These are phyloP conservation scores for Zaprionus lineosus DNA, from an alignment of 2,888 invertebrate genomes.

Conservation along the genomic window DNA sequence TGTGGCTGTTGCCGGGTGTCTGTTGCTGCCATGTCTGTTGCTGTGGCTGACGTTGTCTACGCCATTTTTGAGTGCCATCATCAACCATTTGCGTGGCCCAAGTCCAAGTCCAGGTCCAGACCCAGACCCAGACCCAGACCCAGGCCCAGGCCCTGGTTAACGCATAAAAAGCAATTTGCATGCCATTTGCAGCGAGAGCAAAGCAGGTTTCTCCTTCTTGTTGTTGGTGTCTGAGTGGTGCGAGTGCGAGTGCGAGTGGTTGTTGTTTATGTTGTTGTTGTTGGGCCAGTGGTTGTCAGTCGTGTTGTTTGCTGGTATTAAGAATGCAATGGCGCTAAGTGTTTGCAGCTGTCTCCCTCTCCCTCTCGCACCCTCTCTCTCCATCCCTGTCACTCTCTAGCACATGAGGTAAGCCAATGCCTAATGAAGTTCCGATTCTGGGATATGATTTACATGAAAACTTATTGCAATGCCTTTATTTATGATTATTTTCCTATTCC, in stretches of 20 bases:
- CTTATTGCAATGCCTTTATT: conserved; percentile 42
- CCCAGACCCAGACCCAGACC: too few relatives aligned
- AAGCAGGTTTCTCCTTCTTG: conserved; percentile 62
- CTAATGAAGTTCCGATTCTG: conserved; percentile 42
- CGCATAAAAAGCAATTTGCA: conserved; percentile 78
- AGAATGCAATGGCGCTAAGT: conserved; percentile 73
- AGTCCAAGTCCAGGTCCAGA: conserved; percentile 20
- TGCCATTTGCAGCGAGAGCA: conserved; percentile 69
- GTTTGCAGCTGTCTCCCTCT: conserved; percentile 49
- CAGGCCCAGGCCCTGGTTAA: conserved; percentile 44
- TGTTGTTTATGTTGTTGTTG: conserved; percentile 4
- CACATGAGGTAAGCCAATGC: conserved; percentile 31
- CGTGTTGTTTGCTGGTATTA: conserved; percentile 50
- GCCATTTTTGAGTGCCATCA: conserved; percentile 76
- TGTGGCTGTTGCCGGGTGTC: conserved; percentile 3
- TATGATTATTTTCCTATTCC: background rate
- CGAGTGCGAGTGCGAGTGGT: too few relatives aligned
- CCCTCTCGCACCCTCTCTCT: too few relatives aligned
- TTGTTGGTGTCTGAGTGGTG: too few relatives aligned
- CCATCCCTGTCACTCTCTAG: conserved; percentile 32
- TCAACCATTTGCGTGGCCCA: conserved; percentile 62
- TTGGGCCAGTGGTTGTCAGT: conserved; percentile 3
- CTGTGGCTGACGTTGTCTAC: conserved; percentile 58
- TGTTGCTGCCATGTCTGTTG: conserved; percentile 19
- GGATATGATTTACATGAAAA: conserved; percentile 10